phyloP scores from a whole-genome alignment of 2,113 vertebrate genomes.

The Dunckerocampus dactyliophorus region DNA sequence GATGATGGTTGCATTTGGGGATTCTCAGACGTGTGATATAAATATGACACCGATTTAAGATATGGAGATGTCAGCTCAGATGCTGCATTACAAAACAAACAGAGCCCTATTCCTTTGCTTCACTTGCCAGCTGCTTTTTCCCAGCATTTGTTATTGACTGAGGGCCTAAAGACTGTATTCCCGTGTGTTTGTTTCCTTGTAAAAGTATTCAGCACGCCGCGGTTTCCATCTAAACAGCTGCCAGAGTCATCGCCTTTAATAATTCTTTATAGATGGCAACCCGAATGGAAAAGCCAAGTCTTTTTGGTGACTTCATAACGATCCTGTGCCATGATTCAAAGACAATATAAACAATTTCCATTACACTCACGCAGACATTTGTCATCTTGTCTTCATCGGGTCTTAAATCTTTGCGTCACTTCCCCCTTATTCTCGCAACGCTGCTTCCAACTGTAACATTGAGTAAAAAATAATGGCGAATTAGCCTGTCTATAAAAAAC shows the following conservation, averaged over 20 bases:
- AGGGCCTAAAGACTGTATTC: slow-evolving; percentile 27
- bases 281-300: slow-evolving; percentile 8
- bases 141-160: slow-evolving; percentile 43
- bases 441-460: slow-evolving; percentile 44
- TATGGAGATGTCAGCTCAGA: slow-evolving; percentile 16
- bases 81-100: slow-evolving; percentile 17
- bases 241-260: slow-evolving; percentile 12
- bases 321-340: slow-evolving; percentile 13
- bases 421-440: slow-evolving; percentile 16
- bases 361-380: slow-evolving; percentile 6
- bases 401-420: slow-evolving; percentile 19
- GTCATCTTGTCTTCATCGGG: slow-evolving; percentile 41
- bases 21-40: slow-evolving; percentile 26
- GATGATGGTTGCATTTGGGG: neutral
- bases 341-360: slow-evolving; percentile 26
- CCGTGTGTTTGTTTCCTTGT: slow-evolving; percentile 23
- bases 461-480: slow-evolving; percentile 59
- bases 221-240: slow-evolving; percentile 12
- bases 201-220: slow-evolving; percentile 11
- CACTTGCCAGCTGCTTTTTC: slow-evolving; percentile 26
- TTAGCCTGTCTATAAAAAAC: slow-evolving; percentile 58
- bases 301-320: slow-evolving; percentile 8
- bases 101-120: slow-evolving; percentile 23
- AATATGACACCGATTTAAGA: slow-evolving; percentile 9
- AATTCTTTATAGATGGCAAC: slow-evolving; percentile 30